Percentiles rank a stretch among this genome's conserved stretches.
phyloP scores from a whole-genome alignment of 53 echinoderm and acorn worm genomes.

The Paracentrotus lividus region DNA sequence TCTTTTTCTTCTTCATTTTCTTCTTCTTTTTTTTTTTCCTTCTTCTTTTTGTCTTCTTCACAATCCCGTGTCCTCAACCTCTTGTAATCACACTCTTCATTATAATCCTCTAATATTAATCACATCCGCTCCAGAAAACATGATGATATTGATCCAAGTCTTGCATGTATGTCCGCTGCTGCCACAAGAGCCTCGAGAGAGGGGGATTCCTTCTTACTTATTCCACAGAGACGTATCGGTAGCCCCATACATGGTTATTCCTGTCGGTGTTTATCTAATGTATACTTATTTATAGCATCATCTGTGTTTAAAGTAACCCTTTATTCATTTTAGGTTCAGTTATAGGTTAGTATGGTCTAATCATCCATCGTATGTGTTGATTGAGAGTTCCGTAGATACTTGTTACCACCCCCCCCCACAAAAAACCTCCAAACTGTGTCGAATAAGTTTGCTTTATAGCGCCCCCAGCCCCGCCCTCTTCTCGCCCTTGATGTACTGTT shows the following conservation, averaged over 20 bases:
- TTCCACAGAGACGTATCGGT: no score
- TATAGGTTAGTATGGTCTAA: no score
- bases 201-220: neutral
- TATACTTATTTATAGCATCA: neutral
- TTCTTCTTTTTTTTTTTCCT: neutral
- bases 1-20: neutral
- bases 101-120: constrained; percentile 42
- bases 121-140: constrained; percentile 36
- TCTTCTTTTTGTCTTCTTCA: neutral
- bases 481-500: no score
- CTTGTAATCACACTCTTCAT: neutral
- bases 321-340: no score
- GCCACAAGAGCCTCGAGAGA: neutral
- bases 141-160: neutral
- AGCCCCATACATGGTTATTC: neutral
- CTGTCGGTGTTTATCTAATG: neutral
- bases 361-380: no score
- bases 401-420: no score
- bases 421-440: no score
- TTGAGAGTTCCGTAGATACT: no score
- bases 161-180: no score
- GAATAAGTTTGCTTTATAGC: no score
- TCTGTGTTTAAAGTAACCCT: neutral
- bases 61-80: constrained; percentile 28
- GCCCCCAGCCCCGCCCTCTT: no score